These are phyloP conservation scores for Falcaria lacertinaria DNA, from an alignment of 2,888 invertebrate species.

Conservation along the genomic window DNA sequence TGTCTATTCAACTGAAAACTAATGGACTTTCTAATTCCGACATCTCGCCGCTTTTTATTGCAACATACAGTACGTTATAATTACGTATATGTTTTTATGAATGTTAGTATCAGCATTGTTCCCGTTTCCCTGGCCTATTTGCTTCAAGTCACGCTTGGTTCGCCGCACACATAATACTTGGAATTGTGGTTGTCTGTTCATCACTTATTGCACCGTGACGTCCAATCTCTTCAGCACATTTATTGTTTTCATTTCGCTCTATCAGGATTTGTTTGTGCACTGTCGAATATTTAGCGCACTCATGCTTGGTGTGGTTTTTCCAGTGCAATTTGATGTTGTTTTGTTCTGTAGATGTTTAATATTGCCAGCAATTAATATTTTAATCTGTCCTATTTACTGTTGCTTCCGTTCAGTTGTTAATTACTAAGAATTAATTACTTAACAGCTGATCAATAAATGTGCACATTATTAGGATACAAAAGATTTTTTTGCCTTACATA, in stretches of 20 bases:
- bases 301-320: neutral
- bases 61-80: neutral
- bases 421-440: neutral
- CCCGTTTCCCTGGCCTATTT: too few relatives aligned
- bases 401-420: neutral
- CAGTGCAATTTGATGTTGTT: neutral
- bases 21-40: neutral
- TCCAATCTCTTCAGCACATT: conserved; percentile 5
- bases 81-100: neutral
- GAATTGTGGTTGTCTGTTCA: conserved; percentile 4
- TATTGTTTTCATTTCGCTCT: conserved; percentile 13
- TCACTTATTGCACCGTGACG: neutral
- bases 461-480: too few relatives aligned
- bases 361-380: neutral
- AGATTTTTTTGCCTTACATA: too few relatives aligned
- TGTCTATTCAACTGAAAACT: neutral
- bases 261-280: conserved; percentile 27
- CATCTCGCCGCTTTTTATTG: neutral
- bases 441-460: neutral
- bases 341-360: neutral
- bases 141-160: conserved; percentile 57
- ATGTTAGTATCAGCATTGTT: conserved; percentile 34
- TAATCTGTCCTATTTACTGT: neutral
- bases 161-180: conserved; percentile 27
- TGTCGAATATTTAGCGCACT: neutral